Evolutionary conservation across 2,113 vertebrate species (phyloP).

Genomic region (Agelaius phoeniceus): DNA sequence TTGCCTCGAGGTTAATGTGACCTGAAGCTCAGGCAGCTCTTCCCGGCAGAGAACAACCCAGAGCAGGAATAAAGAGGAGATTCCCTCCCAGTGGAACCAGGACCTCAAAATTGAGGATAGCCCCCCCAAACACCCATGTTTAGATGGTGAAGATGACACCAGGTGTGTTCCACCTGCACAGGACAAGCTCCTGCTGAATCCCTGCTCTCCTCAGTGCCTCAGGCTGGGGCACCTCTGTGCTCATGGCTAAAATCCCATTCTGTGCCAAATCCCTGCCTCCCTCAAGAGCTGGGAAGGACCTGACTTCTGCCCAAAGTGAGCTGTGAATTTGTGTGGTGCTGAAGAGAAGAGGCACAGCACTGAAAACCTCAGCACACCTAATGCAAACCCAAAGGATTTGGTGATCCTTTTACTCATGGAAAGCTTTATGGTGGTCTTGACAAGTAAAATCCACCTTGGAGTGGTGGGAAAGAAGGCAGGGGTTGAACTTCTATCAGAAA

Average conservation of each 20-base stretch:
- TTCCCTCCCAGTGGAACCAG: too few relatives aligned
- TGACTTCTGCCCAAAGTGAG: neutral
- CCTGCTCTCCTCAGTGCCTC: neutral
- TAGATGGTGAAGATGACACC: neutral
- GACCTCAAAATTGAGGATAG: neutral
- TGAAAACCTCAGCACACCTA: neutral
- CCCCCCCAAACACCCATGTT: rapidly evolving
- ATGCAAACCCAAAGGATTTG: neutral
- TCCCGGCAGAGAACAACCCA: too few relatives aligned
- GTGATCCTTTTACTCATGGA: neutral
- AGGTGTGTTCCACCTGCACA: neutral
- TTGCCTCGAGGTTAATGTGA: too few relatives aligned
- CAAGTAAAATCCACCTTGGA: neutral
- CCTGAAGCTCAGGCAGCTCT: too few relatives aligned
- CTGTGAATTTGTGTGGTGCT: neutral
- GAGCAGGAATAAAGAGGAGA: neutral
- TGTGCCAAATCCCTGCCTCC: neutral
- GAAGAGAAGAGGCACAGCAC: neutral
- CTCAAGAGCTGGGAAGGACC: neutral
- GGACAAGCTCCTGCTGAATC: neutral
- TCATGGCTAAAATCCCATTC: neutral
- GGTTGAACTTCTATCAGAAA: neutral
- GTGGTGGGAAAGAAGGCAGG: neutral
- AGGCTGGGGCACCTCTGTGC: neutral
- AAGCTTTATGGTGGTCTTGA: rapidly evolving